These are phyloP conservation scores for Mesocentrotus franciscanus DNA, from an alignment of 53 echinoderm and acorn worm species.

Conservation along the genomic window DNA sequence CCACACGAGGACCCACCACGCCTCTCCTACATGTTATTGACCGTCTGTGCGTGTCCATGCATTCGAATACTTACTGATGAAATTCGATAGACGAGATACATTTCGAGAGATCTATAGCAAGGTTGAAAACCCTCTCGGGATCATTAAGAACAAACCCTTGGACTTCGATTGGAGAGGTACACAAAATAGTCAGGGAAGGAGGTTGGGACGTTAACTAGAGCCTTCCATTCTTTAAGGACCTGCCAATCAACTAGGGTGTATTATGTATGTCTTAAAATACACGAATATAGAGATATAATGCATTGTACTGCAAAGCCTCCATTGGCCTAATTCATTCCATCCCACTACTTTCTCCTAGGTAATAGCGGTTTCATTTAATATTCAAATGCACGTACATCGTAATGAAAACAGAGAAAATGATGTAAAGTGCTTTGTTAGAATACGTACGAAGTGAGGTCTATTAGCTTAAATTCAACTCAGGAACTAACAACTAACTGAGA, in stretches of 20 bases:
- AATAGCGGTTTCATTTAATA: not conserved
- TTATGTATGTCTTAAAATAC: not conserved
- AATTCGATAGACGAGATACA: conserved; percentile 22
- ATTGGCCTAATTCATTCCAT: not conserved
- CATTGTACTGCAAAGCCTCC: not conserved
- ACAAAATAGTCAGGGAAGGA: not conserved
- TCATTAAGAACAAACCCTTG: not conserved
- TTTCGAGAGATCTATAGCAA: not conserved
- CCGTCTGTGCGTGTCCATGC: not conserved
- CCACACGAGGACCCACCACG: not conserved
- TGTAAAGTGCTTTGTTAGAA: not conserved
- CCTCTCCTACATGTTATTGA: conserved; percentile 5
- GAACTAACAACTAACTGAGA: too few relatives aligned
- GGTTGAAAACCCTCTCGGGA: not conserved
- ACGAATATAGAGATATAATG: not conserved
- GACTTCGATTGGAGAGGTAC: not conserved
- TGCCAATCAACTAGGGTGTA: not conserved
- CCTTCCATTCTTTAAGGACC: not conserved
- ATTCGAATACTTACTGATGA: not conserved
- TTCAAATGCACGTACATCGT: not conserved
- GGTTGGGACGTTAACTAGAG: not conserved
- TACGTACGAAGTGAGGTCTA: not conserved
- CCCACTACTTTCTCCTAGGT: not conserved
- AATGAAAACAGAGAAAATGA: not conserved
- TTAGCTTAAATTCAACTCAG: not conserved